These are phyloP conservation scores for Phytoseiulus persimilis DNA, from an alignment of 2,888 invertebrate genomes.

Conservation along the genomic window DNA sequence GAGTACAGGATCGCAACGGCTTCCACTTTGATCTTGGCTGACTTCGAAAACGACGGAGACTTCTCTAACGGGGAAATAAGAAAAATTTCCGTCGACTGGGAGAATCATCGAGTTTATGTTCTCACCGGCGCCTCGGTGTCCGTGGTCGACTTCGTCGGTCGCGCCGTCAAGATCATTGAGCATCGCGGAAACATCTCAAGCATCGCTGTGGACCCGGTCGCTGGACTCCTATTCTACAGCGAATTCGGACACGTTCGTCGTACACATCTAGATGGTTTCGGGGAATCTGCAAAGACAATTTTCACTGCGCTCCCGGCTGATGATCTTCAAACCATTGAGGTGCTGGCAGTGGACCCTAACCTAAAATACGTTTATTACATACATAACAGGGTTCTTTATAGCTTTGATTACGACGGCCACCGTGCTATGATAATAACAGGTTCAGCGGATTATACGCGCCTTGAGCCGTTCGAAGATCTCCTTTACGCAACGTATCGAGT, in stretches of 20 bases:
- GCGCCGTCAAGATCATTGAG: slow-evolving; percentile 9
- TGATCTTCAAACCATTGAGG: background rate
- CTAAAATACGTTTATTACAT: slow-evolving; percentile 13
- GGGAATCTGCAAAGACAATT: background rate
- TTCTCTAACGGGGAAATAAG: background rate
- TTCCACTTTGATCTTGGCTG: background rate
- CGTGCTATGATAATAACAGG: background rate
- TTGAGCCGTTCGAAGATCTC: slow-evolving; percentile 18
- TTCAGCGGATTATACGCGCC: background rate
- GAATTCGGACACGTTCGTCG: slow-evolving; percentile 7
- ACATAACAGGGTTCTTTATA: background rate
- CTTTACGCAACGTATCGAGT: slow-evolving; percentile 11
- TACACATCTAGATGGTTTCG: slow-evolving; percentile 13
- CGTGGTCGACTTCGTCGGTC: background rate
- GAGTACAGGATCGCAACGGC: background rate
- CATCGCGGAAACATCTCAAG: slow-evolving; percentile 20
- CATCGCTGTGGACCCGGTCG: background rate
- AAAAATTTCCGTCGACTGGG: background rate
- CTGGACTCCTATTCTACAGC: background rate
- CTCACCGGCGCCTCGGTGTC: background rate
- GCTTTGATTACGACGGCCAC: slow-evolving; percentile 23
- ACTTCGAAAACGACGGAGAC: background rate
- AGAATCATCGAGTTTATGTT: slow-evolving; percentile 13
- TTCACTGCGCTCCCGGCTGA: background rate
- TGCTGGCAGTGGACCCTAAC: background rate